phyloP scores from a whole-genome alignment of 2,888 invertebrate species.

The Folsomia manolachei region DNA sequence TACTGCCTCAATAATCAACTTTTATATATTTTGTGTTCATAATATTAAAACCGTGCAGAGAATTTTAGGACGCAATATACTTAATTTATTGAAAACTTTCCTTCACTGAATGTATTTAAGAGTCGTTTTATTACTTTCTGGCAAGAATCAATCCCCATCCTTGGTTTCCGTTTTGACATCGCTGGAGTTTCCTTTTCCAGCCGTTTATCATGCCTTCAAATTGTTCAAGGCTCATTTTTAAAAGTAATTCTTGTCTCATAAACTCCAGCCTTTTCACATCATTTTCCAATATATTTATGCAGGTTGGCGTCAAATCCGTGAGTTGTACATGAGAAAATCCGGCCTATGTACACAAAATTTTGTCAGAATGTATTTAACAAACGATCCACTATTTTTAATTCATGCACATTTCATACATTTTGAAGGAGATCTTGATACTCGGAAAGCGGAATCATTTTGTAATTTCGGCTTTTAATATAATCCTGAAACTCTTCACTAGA shows the following conservation, averaged over 20 bases:
- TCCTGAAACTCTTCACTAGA: constrained; percentile 53
- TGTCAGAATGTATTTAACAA: background rate
- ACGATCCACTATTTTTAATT: too few relatives aligned
- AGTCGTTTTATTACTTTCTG: constrained; percentile 21
- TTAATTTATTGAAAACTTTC: too few relatives aligned
- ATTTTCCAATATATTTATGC: constrained; percentile 55
- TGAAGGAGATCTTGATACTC: background rate
- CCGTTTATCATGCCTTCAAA: constrained; percentile 14
- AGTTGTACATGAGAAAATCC: constrained; percentile 53
- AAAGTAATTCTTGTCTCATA: constrained; percentile 14
- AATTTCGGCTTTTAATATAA: constrained; percentile 55
- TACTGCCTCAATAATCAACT: too few relatives aligned
- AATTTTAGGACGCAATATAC: too few relatives aligned
- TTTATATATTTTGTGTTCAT: background rate
- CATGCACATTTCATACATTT: background rate
- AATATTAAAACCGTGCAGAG: background rate
- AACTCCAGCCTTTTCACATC: constrained; percentile 55
- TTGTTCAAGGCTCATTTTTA: constrained; percentile 1
- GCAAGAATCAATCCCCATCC: constrained; percentile 17
- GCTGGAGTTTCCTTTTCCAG: constrained; percentile 19
- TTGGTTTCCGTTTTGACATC: constrained; percentile 13
- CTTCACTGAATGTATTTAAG: too few relatives aligned
- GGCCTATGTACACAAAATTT: constrained; percentile 46
- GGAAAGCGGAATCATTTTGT: background rate
- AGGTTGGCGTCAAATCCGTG: constrained; percentile 57